Base-by-base conservation (phyloP, 2,888 invertebrate species). In the Hylaea fasciaria region DNA sequence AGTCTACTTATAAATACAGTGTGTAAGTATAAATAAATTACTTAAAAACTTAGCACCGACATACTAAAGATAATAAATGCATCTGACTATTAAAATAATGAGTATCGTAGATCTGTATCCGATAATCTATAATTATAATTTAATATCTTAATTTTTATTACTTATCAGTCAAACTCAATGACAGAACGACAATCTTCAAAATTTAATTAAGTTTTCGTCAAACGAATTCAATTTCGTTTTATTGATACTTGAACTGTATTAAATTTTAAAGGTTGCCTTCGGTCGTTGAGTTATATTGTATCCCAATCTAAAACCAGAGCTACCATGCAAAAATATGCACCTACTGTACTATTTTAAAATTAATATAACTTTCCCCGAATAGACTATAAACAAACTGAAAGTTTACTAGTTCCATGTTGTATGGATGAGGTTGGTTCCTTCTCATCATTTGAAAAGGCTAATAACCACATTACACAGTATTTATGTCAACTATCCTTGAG, bases 41-140 rank as follows among this genome's bases (percentile, higher is more conserved):
- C 13, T 43, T 50, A 44, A 56, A 57, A 49, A 54, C 60, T 83
- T 85, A 88, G 87, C 87, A 87, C 87, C 87, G 77, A 76, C 68
- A 65, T 22, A 66, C 77, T 87, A 82, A 80, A 80, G 72, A 68
- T 83, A 85, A 82, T 90, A 91, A 91, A 91, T 91, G 91, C 91
- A 89, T 75, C 81, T 87, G 89, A 90, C 87, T 89, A 85, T 74
- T 70, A 66, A 74, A 72, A 71, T 83, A 83, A 81, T 89, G 89
- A 89, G 89, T 88, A 89, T 87, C 86, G 73, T 82, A 76, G 69
- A 72, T 73, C 70, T 68, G 73, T 70, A 44, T 32, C 50, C 58
- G 48, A 40, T 65, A 62, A 10, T 63, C 64, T 59, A 62, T 66
- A 65, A 66, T 62, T 50, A 32, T 32, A 69, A 60, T 46, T 41